Conservation (phyloP, 2,888 invertebrate species). For the Branchellion lobata region DNA sequence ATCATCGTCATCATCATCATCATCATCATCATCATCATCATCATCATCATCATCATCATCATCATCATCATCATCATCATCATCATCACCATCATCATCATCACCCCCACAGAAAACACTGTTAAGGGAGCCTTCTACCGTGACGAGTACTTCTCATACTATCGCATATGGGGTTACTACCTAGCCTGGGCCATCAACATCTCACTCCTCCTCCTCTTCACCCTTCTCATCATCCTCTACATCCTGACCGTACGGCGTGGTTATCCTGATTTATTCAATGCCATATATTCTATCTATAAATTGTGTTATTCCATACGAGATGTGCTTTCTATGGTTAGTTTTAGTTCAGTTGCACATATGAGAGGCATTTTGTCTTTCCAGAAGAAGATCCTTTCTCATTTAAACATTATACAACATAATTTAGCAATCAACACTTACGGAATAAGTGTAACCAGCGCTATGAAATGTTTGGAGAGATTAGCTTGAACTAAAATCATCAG, state of each 20-base stretch:
- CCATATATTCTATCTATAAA: too few species aligned
- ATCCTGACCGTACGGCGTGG: conserved; percentile 1
- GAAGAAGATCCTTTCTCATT: too few species aligned
- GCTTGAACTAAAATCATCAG: too few species aligned
- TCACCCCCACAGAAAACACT: background rate
- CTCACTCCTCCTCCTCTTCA: conserved; percentile 4
- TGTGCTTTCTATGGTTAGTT: too few species aligned
- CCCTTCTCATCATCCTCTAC: conserved; percentile 19
- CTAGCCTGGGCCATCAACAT: conserved; percentile 28
- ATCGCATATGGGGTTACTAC: conserved; percentile 4
- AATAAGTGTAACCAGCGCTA: too few species aligned
- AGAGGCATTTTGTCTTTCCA: too few species aligned
- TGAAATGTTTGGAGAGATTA: too few species aligned
- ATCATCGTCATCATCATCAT: background rate
- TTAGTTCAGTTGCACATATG: too few species aligned
- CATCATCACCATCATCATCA: conserved; percentile 11
- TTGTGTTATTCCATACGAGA: too few species aligned
- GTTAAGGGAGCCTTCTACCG: background rate
- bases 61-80: background rate
- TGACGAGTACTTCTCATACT: conserved; percentile 19
- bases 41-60: background rate
- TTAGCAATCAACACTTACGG: too few species aligned
- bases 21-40: conserved; percentile 14
- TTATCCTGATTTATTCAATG: too few species aligned
- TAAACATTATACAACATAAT: too few species aligned